These are phyloP conservation scores for Patella ulyssiponensis DNA, from an alignment of 2,888 invertebrate genomes.

Conservation along the genomic window DNA sequence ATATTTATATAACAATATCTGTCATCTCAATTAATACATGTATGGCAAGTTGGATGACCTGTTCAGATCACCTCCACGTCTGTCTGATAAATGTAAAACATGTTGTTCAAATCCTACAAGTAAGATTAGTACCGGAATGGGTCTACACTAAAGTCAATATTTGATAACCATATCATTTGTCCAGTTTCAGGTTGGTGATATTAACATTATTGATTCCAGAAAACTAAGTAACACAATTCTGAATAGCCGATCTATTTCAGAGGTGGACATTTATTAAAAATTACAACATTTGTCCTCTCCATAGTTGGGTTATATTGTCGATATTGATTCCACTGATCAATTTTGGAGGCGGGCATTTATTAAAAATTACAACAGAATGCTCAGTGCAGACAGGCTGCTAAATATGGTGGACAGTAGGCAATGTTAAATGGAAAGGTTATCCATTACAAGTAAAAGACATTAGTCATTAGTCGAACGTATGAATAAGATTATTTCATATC, in stretches of 20 bases:
- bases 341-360: background rate
- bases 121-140: background rate
- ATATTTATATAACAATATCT: no score
- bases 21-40: no score
- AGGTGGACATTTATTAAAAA: background rate
- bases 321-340: background rate
- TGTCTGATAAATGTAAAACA: background rate
- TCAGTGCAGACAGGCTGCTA: no score
- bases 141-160: background rate
- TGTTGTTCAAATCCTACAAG: constrained; percentile 1
- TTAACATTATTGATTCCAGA: constrained; percentile 1
- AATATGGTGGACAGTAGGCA: no score
- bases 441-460: no score
- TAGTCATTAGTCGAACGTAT: no score
- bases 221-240: background rate
- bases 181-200: background rate
- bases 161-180: background rate
- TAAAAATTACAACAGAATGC: background rate
- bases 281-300: background rate
- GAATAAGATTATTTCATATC: no score
- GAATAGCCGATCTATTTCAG: background rate
- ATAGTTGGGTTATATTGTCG: background rate
- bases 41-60: no score
- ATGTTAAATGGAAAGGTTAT: no score
- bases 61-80: background rate